Conservation (phyloP, 2,888 invertebrate genomes). For the Rosalia funebris region DNA sequence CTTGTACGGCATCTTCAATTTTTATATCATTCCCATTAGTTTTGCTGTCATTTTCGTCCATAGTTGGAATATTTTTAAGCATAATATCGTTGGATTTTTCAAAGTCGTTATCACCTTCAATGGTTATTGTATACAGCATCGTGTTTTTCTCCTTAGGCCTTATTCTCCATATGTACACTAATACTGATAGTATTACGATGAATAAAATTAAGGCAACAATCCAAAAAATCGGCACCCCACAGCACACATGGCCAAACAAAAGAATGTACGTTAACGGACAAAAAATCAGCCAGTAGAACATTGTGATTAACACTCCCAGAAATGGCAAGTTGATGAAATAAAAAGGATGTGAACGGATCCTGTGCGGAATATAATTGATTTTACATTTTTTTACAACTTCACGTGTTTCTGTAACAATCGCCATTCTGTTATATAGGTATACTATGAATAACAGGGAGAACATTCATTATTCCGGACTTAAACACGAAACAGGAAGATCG, state of each 20-base stretch:
- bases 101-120: not conserved
- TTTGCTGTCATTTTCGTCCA: not conserved
- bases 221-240: constrained; percentile 46
- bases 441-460: not conserved
- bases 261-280: constrained; percentile 49
- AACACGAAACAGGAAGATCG: constrained; percentile 5
- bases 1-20: not conserved
- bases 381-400: constrained; percentile 6
- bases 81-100: not conserved
- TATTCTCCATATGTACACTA: constrained; percentile 51
- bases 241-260: constrained; percentile 13
- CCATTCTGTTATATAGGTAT: not conserved
- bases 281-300: constrained; percentile 60
- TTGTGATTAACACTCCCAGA: constrained; percentile 47
- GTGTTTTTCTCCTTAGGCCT: constrained; percentile 7
- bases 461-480: not conserved
- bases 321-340: constrained; percentile 49
- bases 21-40: not conserved
- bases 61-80: not conserved
- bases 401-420: constrained; percentile 5
- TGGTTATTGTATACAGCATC: not conserved
- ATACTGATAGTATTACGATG: constrained; percentile 49
- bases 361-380: constrained; percentile 28
- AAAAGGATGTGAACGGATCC: constrained; percentile 49
- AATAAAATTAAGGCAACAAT: constrained; percentile 45